Evolutionary conservation across 2,797 vertebrate species (phyloP).

Genomic region (Megaceryle alcyon): DNA sequence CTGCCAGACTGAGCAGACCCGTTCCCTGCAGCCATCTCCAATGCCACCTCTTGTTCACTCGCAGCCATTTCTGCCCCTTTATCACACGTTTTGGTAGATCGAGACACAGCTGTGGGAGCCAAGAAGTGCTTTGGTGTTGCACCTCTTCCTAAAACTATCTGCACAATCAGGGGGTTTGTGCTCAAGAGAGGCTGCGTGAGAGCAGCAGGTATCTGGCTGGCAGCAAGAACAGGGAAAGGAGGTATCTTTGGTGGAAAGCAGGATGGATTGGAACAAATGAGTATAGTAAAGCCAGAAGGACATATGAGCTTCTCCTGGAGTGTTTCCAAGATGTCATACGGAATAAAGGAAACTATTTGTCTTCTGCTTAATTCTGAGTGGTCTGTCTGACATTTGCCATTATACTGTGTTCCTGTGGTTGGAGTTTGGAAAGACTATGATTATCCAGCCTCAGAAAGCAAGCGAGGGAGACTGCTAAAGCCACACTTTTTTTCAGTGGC

Average conservation of each 20-base stretch:
- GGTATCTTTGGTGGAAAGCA: not conserved
- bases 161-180: not conserved
- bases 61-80: not conserved
- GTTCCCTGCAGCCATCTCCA: not conserved
- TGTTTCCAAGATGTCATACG: slow-evolving; percentile 17
- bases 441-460: slow-evolving; percentile 32
- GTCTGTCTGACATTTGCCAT: slow-evolving; percentile 44
- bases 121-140: not conserved
- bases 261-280: not conserved
- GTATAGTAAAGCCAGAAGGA: not conserved
- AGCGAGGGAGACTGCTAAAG: not conserved
- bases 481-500: not conserved
- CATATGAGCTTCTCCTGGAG: slow-evolving; percentile 10
- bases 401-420: slow-evolving; percentile 12
- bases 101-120: not conserved
- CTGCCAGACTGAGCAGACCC: not conserved
- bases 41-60: not conserved
- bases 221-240: not conserved
- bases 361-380: slow-evolving; percentile 23
- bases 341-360: not conserved
- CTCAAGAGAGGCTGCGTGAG: not conserved
- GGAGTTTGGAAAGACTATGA: slow-evolving; percentile 15
- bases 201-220: not conserved
- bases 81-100: not conserved
- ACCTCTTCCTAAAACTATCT: not conserved